Evolutionary conservation across 2,888 invertebrate genomes (phyloP), one percentile per base, ranked within the genome.

Genomic region (Syrista parreyssii): DNA sequence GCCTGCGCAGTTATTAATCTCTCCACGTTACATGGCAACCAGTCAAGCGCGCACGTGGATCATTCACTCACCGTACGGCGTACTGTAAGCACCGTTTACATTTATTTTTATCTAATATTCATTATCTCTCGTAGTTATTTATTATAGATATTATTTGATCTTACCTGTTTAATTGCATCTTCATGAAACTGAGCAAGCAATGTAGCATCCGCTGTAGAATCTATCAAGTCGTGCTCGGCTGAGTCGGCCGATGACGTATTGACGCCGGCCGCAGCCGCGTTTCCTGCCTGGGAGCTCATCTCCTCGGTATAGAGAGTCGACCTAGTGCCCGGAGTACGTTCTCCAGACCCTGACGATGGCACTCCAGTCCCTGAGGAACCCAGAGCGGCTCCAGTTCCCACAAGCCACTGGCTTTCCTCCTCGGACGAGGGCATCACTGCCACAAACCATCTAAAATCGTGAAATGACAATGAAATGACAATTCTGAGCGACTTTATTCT

Each of bases 171-270:
- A 23, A 96, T 92, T 1, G 96, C 96, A 86, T 96, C 96, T 83
- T 96, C 95, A 86, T 96, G 96, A 90, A 96, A 96, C 89, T 96
- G 95, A 74, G 95, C 95, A 33, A 96, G 92, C 3, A 94, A 92
- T 35, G 93, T 93, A 6, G 93, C 92, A 82, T 95, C 94, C 32
- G 89, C 90, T 71, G 93, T 93, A 78, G 93, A 94, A 88, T 94
- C 94, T 72, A 94, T 91, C 73, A 94, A 92, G 81, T 94, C 94
- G 12, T 89, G 89, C 71, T 91, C 90, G 73, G 90, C 90, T 68
- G 88, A 88, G 84, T 90, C 91, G 79, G 88, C 88, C 35, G 92
- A 0, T 91, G 36, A 91, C 12, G 83, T 82, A 33, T 82, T 81
- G 35, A 76, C 81, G 36, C 81, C 85, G 15, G 81, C 89, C 82